phyloP scores from a whole-genome alignment of 2,113 vertebrate genomes.

The Excalfactoria chinensis region DNA sequence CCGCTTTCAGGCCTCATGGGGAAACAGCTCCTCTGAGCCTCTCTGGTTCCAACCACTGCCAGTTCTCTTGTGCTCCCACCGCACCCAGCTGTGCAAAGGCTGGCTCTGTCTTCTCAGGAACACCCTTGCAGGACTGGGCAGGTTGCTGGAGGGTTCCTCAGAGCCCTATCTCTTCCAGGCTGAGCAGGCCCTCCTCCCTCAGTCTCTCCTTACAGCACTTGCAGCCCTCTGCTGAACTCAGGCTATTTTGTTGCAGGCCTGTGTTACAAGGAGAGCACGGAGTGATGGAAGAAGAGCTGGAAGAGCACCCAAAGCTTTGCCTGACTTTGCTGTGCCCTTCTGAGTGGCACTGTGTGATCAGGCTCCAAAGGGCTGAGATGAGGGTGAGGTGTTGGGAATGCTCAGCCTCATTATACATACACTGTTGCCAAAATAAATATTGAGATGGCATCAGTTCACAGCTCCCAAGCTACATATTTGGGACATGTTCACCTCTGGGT shows the following conservation, averaged over 20 bases:
- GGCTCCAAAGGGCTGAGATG: background rate
- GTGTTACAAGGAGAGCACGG: background rate
- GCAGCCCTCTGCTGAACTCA: background rate
- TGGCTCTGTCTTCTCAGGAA: background rate
- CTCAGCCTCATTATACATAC: background rate
- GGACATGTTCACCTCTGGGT: background rate
- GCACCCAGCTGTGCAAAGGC: background rate
- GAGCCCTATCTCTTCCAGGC: background rate
- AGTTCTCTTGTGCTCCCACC: background rate
- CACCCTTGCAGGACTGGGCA: background rate
- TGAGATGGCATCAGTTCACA: slow-evolving; percentile 2
- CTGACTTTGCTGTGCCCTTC: background rate
- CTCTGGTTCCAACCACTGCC: background rate
- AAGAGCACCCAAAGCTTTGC: background rate
- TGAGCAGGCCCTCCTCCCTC: background rate
- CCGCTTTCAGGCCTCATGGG: background rate
- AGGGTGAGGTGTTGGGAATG: background rate
- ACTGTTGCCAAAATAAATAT: background rate
- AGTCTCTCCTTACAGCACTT: background rate
- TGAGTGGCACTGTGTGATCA: background rate
- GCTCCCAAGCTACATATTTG: background rate
- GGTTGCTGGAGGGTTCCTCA: background rate
- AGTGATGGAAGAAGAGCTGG: background rate
- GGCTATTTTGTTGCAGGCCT: background rate
- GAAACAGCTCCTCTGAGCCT: background rate